Evolutionary conservation across 2,888 invertebrate species (phyloP).

Genomic region (Cheilosia vulpina): DNA sequence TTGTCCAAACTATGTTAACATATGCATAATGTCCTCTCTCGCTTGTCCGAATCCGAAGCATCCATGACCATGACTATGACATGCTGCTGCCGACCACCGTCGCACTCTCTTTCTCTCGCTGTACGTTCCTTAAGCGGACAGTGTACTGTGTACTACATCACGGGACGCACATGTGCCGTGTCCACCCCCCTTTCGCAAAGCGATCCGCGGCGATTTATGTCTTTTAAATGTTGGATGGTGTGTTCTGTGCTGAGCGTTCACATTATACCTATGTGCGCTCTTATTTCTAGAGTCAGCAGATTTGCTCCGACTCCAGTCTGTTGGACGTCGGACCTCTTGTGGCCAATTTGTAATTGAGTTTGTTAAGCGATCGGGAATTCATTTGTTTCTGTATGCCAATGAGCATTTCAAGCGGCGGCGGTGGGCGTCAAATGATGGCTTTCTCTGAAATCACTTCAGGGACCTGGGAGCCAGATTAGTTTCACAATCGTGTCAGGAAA

Average conservation of each 20-base stretch:
- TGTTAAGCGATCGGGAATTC: constrained; percentile 73
- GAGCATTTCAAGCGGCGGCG: constrained; percentile 40
- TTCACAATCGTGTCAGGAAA: constrained; percentile 57
- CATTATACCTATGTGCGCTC: constrained; percentile 1
- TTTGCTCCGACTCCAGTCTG: background rate
- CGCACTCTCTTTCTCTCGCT: constrained; percentile 7
- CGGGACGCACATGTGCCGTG: constrained; percentile 31
- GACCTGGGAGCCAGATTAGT: constrained; percentile 19
- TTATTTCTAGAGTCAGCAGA: constrained; percentile 44
- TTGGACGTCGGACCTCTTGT: constrained; percentile 31
- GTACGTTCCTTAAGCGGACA: constrained; percentile 54
- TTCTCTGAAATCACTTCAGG: constrained; percentile 10
- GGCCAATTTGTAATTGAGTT: constrained; percentile 70
- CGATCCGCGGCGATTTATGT: constrained; percentile 61
- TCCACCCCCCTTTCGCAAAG: background rate
- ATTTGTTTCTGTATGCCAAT: constrained; percentile 66
- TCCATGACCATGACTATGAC: constrained; percentile 24
- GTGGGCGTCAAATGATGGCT: constrained; percentile 21
- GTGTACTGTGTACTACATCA: constrained; percentile 49
- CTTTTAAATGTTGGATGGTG: constrained; percentile 55
- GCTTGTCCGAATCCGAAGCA: constrained; percentile 30
- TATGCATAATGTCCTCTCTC: constrained; percentile 73
- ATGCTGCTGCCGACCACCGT: constrained; percentile 4
- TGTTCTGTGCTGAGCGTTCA: background rate
- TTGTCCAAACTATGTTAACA: constrained; percentile 75